A percentile compares a stretch with the other conserved stretches of the same genome.
phyloP scores from a whole-genome alignment of 2,888 invertebrate species.

The Ypsolopha scabrella region DNA sequence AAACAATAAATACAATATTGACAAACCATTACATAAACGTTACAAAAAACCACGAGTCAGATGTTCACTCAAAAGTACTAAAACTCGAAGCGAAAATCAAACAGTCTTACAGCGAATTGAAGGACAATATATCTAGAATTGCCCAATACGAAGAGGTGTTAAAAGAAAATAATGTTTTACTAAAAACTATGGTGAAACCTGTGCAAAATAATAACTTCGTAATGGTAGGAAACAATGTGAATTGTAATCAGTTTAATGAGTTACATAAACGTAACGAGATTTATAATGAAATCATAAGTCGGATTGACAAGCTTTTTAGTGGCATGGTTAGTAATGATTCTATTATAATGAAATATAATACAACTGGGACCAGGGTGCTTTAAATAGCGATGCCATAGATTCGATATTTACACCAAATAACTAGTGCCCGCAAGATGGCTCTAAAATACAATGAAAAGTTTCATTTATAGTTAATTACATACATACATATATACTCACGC shows the following conservation, averaged over 20 bases:
- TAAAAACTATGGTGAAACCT: conserved; percentile 28
- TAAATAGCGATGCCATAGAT: no score
- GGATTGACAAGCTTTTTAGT: conserved; percentile 55
- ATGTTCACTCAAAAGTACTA: conserved; percentile 42
- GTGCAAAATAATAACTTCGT: conserved; percentile 49
- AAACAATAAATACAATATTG: conserved; percentile 56
- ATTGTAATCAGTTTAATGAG: conserved; percentile 38
- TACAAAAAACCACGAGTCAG: conserved; percentile 46
- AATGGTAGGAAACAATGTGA: conserved; percentile 43
- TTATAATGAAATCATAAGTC: conserved; percentile 51
- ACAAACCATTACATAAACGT: conserved; percentile 58
- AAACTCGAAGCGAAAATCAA: conserved; percentile 44
- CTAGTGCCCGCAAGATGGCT: no score
- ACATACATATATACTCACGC: no score
- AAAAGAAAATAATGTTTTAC: conserved; percentile 23
- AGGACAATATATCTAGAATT: conserved; percentile 36
- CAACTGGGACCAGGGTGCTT: no score
- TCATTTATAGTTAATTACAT: no score
- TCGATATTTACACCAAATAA: no score
- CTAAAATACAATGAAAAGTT: no score
- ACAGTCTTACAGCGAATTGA: conserved; percentile 44
- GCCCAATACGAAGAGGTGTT: conserved; percentile 28
- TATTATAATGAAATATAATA: no score
- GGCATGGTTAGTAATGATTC: conserved; percentile 45
- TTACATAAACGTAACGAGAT: conserved; percentile 45